These are phyloP conservation scores for Scomber japonicus DNA, from an alignment of 2,113 vertebrate species.

Conservation along the genomic window DNA sequence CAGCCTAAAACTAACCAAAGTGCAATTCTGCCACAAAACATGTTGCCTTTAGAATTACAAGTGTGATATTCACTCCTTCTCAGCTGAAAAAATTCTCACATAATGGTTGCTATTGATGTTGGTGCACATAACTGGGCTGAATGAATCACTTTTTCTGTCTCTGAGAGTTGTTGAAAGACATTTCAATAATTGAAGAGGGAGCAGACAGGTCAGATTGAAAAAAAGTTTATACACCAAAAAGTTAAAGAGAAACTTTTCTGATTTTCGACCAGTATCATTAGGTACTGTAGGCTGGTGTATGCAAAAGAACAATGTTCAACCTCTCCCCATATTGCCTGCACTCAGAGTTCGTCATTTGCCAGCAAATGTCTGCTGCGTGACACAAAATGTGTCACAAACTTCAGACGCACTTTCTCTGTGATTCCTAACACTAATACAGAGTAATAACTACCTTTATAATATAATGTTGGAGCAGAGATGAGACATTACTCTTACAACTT, in stretches of 20 bases:
- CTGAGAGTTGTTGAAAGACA: constrained; percentile 26
- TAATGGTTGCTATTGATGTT: constrained; percentile 20
- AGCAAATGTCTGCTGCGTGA: no score
- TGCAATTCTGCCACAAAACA: constrained; percentile 12
- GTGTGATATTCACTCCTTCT: constrained; percentile 44
- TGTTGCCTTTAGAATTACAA: constrained; percentile 19
- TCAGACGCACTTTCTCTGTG: no score
- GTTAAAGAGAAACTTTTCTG: background rate
- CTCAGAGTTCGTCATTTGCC: no score
- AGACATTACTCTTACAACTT: no score
- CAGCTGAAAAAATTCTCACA: background rate
- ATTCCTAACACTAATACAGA: no score
- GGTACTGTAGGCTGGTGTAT: no score
- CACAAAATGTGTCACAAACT: no score
- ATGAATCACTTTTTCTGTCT: constrained; percentile 8
- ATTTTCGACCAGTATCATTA: no score
- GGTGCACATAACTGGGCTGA: constrained; percentile 11
- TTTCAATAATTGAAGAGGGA: constrained; percentile 18
- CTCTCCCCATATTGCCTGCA: no score
- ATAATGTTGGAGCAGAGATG: no score
- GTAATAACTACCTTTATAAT: no score
- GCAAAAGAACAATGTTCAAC: no score
- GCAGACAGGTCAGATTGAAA: constrained; percentile 7
- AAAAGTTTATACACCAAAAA: background rate
- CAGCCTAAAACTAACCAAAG: constrained; percentile 20